phyloP scores from a whole-genome alignment of 2,113 vertebrate species.

The Nycticryphes semicollaris region DNA sequence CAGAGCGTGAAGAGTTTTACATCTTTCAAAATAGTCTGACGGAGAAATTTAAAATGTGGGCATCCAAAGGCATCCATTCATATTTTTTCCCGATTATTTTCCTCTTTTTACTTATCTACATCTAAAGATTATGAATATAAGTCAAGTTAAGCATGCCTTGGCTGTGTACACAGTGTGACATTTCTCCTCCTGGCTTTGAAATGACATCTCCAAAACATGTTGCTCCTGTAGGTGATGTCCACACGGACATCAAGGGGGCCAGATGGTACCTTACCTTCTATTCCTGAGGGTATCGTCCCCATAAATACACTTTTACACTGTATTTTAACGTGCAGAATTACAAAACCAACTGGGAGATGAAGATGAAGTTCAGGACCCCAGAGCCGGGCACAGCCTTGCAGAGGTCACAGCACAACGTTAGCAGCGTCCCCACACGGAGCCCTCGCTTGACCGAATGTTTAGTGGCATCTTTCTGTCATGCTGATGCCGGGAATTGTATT shows the following conservation, averaged over 20 bases:
- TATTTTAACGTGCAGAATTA: background rate
- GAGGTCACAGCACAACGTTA: background rate
- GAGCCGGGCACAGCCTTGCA: background rate
- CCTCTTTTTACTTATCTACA: background rate
- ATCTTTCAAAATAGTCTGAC: background rate
- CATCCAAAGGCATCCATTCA: background rate
- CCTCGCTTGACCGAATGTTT: background rate
- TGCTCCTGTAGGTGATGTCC: background rate
- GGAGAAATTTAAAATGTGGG: background rate
- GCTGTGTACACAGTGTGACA: background rate
- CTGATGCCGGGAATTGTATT: background rate
- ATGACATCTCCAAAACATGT: background rate
- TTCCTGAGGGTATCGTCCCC: background rate
- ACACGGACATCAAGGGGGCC: rapidly evolving
- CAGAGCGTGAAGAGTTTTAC: background rate
- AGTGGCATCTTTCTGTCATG: background rate
- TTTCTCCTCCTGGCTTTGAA: background rate
- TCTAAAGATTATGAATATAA: background rate
- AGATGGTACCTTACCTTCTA: background rate
- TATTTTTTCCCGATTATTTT: background rate
- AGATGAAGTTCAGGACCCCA: background rate
- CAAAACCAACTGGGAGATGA: background rate
- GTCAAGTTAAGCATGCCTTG: background rate
- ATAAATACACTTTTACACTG: rapidly evolving
- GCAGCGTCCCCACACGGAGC: background rate